phyloP scores from a whole-genome alignment of 2,113 vertebrate genomes.

The Pyrgilauda ruficollis region DNA sequence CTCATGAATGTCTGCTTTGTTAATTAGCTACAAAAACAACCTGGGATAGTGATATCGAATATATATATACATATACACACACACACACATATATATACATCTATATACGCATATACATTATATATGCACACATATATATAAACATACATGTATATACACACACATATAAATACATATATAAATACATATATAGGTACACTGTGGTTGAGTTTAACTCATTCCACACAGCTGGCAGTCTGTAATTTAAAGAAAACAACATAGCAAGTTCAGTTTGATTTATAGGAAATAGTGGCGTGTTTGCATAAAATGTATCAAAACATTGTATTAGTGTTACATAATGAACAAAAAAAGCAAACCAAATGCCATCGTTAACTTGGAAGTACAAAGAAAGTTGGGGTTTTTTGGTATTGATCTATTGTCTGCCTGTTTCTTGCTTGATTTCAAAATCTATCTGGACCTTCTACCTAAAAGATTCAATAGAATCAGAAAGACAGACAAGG shows the following conservation, averaged over 20 bases:
- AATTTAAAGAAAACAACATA: neutral
- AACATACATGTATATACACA: fast-evolving
- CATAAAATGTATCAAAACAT: neutral
- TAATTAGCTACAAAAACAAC: neutral
- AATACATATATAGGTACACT: neutral
- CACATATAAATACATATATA: neutral
- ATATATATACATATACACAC: fast-evolving
- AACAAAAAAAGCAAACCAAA: neutral
- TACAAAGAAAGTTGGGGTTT: neutral
- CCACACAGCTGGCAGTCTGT: neutral
- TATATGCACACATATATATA: fast-evolving
- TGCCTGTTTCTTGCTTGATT: neutral
- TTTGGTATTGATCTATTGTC: neutral
- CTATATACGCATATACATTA: fast-evolving
- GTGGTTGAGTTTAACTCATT: neutral
- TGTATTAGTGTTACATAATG: neutral
- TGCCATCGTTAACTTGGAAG: neutral
- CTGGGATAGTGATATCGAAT: neutral
- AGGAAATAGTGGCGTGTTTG: neutral
- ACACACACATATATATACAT: neutral
- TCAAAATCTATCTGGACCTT: neutral
- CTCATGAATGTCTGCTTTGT: neutral
- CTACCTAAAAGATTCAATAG: neutral
- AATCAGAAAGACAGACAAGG: slow-evolving; percentile 5
- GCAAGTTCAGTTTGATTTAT: neutral